Evolutionary conservation across 2,113 vertebrate species (phyloP).

Genomic region (Oriolus oriolus): DNA sequence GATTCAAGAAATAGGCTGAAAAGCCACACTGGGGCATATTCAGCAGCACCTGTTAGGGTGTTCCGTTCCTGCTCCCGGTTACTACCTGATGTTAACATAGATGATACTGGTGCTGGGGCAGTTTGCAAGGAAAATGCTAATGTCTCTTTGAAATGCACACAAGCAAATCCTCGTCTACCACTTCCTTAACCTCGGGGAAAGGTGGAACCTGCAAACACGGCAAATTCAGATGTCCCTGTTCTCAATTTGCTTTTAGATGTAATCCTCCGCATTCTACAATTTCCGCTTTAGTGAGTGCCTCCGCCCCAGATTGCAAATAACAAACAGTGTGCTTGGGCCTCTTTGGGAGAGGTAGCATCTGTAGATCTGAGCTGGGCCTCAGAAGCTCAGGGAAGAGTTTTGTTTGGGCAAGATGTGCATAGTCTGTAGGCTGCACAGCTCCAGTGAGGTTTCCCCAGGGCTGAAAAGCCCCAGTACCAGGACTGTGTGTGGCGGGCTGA

Average conservation of each 20-base stretch:
- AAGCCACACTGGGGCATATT: not conserved
- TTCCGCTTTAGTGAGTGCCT: not conserved
- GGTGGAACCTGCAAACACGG: conserved; percentile 35
- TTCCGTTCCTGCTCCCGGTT: not conserved
- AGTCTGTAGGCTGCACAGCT: not conserved
- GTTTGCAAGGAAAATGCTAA: conserved; percentile 38
- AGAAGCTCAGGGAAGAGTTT: not conserved
- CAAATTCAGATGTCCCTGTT: conserved; percentile 1
- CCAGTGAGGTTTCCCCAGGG: not conserved
- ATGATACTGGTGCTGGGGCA: not conserved
- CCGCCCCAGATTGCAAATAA: not conserved
- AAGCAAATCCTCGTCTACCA: conserved; percentile 35
- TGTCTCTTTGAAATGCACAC: conserved; percentile 46
- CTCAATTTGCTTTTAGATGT: conserved; percentile 43
- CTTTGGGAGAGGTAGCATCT: not conserved
- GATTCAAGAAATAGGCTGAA: not conserved
- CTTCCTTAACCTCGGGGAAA: conserved; percentile 43
- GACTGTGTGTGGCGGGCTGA: not conserved
- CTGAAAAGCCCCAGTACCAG: not conserved
- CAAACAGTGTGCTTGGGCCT: not conserved
- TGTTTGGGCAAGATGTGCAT: not conserved
- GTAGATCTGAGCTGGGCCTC: not conserved
- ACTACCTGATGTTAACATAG: not conserved
- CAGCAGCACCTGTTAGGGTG: not conserved
- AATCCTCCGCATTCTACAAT: not conserved